phyloP scores from a whole-genome alignment of 2,888 invertebrate genomes.

The Gortyna flavago region DNA sequence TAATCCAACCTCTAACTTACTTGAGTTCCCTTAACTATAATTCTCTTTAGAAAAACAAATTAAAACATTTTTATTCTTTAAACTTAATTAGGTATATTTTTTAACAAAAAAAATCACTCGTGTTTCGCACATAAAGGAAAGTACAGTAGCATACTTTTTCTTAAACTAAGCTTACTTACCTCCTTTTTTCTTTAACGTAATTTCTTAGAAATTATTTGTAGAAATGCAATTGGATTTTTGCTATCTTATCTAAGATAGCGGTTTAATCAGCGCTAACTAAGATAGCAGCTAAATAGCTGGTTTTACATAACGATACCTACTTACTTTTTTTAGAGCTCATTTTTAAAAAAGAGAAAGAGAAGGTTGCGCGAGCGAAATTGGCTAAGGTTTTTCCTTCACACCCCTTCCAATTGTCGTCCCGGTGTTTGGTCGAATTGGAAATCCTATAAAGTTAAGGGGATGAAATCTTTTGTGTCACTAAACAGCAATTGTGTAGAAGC shows the following conservation, averaged over 20 bases:
- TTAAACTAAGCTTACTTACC: not conserved
- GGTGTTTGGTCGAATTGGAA: not conserved
- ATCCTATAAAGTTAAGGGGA: not conserved
- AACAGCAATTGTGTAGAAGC: not conserved
- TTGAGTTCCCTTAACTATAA: not conserved
- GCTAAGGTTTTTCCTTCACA: not conserved
- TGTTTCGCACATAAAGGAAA: not conserved
- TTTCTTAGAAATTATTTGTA: constrained; percentile 12
- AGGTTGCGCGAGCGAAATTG: constrained; percentile 8
- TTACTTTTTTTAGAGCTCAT: constrained; percentile 23
- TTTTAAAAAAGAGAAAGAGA: too few species aligned
- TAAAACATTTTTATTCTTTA: not conserved
- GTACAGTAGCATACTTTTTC: not conserved
- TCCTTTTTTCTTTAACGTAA: not conserved
- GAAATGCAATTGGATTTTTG: constrained; percentile 22
- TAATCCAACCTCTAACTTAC: not conserved
- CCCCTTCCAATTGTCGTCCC: not conserved
- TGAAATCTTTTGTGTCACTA: not conserved
- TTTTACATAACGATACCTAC: constrained; percentile 11
- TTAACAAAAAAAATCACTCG: not conserved
- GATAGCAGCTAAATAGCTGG: constrained; percentile 24
- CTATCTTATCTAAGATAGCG: constrained; percentile 21
- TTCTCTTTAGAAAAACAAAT: not conserved
- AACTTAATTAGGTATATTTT: not conserved
- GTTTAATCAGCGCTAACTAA: constrained; percentile 28